Evolutionary conservation across 2,797 vertebrate genomes (phyloP), one percentile per base, ranked within the genome.

Genomic region (Phrynocephalus guinanensis): DNA sequence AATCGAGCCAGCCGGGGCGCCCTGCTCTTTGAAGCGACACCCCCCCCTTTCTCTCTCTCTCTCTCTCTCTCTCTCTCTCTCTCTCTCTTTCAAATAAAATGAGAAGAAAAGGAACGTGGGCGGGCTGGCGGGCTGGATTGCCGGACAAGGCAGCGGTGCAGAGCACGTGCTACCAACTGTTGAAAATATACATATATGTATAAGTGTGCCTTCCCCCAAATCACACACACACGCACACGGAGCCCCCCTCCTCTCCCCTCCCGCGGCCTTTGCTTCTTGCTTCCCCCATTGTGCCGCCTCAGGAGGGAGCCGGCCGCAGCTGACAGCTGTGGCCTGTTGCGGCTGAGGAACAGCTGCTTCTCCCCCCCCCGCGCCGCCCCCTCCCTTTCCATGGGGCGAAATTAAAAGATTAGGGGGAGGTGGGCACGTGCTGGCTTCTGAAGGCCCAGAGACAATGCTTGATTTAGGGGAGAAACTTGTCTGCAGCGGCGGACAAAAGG

Each of bases 281-380:
- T 88, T 86, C 88, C 82, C 93, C 96, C 94, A 97, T 98, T 97
- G 96, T 97, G 92, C 9, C 0, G 72, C 0, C 48, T 5, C 60
- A 94, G 94, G 84, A 90, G 92, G 94, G 95, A 91, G 89, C 85
- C 93, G 96, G 94, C 96, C 92, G 89, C 85, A 94, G 96, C 93
- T 97, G 98, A 98, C 98, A 99, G 98, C 98, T 99, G 98, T 98
- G 96, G 96, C 87, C 95, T 96, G 38, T 97, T 93, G 85, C 97
- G 95, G 97, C 97, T 97, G 96, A 96, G 96, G 96, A 98, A 98
- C 98, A 99, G 98, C 98, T 99, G 98, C 98, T 97, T 98, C 96
- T 86, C 97, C 97, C 38, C 38, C 38, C 38, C 38, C 38, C 38
- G 3, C 38, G 38, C 38, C 38, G 38, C 38, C 38, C 38, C 38